Conservation (phyloP, 2,113 vertebrate genomes). For the Onychostruthus taczanowskii region DNA sequence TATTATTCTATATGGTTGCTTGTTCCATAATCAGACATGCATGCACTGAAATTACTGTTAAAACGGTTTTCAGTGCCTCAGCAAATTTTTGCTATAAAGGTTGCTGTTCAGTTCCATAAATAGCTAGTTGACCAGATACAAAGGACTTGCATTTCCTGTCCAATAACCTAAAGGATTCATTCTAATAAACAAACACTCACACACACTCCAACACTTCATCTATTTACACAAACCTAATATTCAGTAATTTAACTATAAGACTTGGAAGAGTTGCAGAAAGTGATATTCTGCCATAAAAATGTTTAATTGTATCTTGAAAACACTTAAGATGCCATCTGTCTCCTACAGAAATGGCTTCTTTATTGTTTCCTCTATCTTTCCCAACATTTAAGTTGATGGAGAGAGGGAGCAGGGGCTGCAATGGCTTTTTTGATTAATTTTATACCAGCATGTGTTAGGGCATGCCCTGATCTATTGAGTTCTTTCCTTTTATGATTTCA, state of each 20-base stretch:
- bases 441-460: neutral
- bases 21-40: neutral
- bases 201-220: neutral
- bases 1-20: neutral
- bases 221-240: neutral
- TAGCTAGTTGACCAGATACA: neutral
- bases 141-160: neutral
- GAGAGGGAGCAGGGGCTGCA: neutral
- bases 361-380: neutral
- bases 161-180: neutral
- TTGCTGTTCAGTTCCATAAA: neutral
- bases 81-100: neutral
- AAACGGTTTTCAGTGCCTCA: neutral
- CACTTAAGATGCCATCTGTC: slow-evolving; percentile 30
- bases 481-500: slow-evolving; percentile 54
- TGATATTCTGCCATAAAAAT: neutral
- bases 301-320: neutral
- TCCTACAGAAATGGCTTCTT: neutral
- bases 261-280: neutral
- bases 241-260: neutral
- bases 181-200: neutral
- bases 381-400: neutral
- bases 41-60: neutral
- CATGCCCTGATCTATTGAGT: neutral
- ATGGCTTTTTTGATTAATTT: slow-evolving; percentile 56